Base-by-base conservation (phyloP, 1,140 invertebrate genomes). In the Sitophilus oryzae region DNA sequence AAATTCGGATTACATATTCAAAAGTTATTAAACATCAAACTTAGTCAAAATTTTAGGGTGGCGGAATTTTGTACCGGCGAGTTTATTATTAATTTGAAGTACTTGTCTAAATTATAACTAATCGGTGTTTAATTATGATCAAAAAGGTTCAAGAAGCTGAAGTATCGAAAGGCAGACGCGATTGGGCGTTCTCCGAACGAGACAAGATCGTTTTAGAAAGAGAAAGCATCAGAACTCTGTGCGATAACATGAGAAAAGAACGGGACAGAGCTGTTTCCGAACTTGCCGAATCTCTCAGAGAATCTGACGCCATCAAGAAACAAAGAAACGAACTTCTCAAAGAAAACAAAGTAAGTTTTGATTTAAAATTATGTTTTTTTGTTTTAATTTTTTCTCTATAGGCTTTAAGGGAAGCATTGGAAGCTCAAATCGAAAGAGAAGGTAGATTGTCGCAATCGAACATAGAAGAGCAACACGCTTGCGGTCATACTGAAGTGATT, bases 201-300 rank as follows among this genome's bases (percentile, higher is more conserved):
- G 93, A 98, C 73, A 97, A 97, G 73, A 92, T 96, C 46, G 86
- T 98, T 0, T 79, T 91, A 60, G 95, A 98, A 70, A 78, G 94
- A 49, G 95, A 98, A 70, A 95, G 92, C 65, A 93, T 98, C 35
- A 82, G 94, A 56, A 92, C 91, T 3, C 75, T 96, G 2, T 97
- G 94, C 76, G 95, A 98, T 74, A 84, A 88, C 70, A 76, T 97
- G 67, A 77, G 94, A 44, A 88, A 93, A 68, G 93, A 98, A 70
- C 76, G 94, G 8, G 95, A 98, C 71, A 80, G 91, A 47, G 91
- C 92, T 47, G 88, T 91, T 0, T 86, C 85, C 1, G 88, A 91
- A 66, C 72, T 96, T 18, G 90, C 93, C 0, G 88, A 94, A 71
- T 93, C 93, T 11, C 75, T 97, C 1, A 79, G 93, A 0, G 93